Conservation (phyloP, 2,113 vertebrate species). For the Apeltes quadracus region DNA sequence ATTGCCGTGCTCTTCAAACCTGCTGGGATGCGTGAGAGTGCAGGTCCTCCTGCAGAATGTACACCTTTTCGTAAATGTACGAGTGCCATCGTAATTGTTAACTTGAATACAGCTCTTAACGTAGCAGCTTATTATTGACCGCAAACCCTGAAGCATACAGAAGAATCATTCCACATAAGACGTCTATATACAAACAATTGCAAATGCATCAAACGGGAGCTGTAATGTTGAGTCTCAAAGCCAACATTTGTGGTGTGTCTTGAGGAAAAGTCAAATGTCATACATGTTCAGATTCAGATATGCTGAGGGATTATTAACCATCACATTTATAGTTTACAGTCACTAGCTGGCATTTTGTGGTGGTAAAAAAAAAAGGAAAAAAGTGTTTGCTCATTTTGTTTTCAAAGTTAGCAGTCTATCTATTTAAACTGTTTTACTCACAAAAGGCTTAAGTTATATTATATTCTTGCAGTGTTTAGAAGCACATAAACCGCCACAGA, state of each 20-base stretch:
- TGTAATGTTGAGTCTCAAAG: neutral
- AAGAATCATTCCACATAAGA: neutral
- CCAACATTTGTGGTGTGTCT: neutral
- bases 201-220: neutral
- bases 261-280: slow-evolving; percentile 48
- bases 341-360: neutral
- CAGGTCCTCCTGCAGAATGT: slow-evolving; percentile 13
- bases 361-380: slow-evolving; percentile 3
- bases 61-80: slow-evolving; percentile 2
- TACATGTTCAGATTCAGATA: slow-evolving; percentile 26
- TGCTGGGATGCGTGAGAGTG: slow-evolving; percentile 4
- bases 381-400: slow-evolving; percentile 22
- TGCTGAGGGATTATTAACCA: slow-evolving; percentile 40
- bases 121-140: neutral
- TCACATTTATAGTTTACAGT: slow-evolving; percentile 25
- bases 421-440: slow-evolving; percentile 1
- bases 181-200: neutral
- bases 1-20: slow-evolving; percentile 47
- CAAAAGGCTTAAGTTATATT: slow-evolving; percentile 19
- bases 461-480: slow-evolving; percentile 25
- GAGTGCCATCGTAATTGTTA: slow-evolving; percentile 11
- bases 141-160: neutral
- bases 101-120: neutral
- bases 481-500: slow-evolving; percentile 25
- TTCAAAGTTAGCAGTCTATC: slow-evolving; percentile 8